Evolutionary conservation across 1,140 invertebrate genomes (phyloP).

Genomic region (Eupeodes corollae): DNA sequence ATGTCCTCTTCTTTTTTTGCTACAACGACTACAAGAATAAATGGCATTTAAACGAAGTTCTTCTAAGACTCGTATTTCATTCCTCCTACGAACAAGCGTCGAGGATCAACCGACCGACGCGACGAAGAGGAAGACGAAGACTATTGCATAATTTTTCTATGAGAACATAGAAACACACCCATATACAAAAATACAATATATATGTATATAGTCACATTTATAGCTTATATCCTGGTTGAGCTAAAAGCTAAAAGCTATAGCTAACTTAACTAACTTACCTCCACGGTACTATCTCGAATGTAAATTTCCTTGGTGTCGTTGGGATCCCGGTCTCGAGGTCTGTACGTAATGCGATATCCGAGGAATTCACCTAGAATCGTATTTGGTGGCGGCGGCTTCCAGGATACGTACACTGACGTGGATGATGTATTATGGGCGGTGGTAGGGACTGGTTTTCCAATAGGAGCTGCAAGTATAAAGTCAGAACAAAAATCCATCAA

Average conservation of each 20-base stretch:
- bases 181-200: too few species aligned
- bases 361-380: constrained; percentile 70
- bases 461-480: constrained; percentile 47
- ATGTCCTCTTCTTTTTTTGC: too few species aligned
- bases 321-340: constrained; percentile 46
- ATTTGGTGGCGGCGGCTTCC: constrained; percentile 53
- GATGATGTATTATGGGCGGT: constrained; percentile 59
- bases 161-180: background rate
- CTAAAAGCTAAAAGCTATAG: background rate
- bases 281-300: constrained; percentile 51
- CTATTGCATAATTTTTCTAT: too few species aligned
- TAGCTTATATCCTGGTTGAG: too few species aligned
- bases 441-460: constrained; percentile 59
- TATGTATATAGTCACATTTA: background rate
- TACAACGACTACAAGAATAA: too few species aligned
- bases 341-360: constrained; percentile 59
- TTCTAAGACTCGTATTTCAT: too few species aligned
- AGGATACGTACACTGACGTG: constrained; percentile 56
- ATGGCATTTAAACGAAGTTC: too few species aligned
- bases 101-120: too few species aligned
- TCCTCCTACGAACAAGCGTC: too few species aligned
- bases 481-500: background rate
- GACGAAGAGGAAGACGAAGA: too few species aligned
- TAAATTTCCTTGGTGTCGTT: constrained; percentile 54
- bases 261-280: constrained; percentile 39